Evolutionary conservation across 2,797 vertebrate species (phyloP).

Genomic region (Brachyrhaphis roseni): DNA sequence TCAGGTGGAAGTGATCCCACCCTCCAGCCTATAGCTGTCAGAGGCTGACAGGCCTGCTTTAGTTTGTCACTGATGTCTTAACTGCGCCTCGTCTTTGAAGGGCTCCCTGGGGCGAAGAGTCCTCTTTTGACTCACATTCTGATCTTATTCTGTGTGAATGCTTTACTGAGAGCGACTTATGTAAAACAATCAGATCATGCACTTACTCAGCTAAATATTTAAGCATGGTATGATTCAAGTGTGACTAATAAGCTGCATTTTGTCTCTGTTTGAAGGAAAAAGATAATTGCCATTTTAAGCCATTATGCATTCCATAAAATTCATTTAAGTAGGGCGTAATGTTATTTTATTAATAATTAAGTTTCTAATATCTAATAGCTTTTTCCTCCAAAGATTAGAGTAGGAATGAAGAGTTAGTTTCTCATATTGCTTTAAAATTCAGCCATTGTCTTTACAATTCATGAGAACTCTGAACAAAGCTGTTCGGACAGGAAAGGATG

Average conservation of each 20-base stretch:
- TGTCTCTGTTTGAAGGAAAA: constrained; percentile 34
- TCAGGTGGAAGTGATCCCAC: constrained; percentile 59
- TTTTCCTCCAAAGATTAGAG: constrained; percentile 5
- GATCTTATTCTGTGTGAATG: constrained; percentile 24
- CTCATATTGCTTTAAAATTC: constrained; percentile 22
- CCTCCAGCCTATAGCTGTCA: constrained; percentile 55
- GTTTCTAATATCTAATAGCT: constrained; percentile 2
- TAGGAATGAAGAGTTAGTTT: constrained; percentile 4
- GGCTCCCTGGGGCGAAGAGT: constrained; percentile 28
- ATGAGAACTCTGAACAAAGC: constrained; percentile 21
- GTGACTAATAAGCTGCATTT: constrained; percentile 25
- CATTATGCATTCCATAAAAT: constrained; percentile 25
- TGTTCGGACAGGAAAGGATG: constrained; percentile 11
- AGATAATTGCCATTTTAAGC: constrained; percentile 9
- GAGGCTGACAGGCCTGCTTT: constrained; percentile 52
- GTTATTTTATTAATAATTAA: constrained; percentile 7
- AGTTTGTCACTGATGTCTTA: constrained; percentile 54
- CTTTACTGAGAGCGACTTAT: constrained; percentile 19
- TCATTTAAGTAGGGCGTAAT: neutral
- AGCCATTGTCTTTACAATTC: constrained; percentile 36
- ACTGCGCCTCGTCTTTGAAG: constrained; percentile 47
- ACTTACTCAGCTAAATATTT: constrained; percentile 20
- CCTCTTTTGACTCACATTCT: constrained; percentile 34
- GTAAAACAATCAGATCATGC: constrained; percentile 17
- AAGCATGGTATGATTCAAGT: constrained; percentile 13